Evolutionary conservation across 2,797 vertebrate species (phyloP).

Genomic region (Gallinago solitaria): DNA sequence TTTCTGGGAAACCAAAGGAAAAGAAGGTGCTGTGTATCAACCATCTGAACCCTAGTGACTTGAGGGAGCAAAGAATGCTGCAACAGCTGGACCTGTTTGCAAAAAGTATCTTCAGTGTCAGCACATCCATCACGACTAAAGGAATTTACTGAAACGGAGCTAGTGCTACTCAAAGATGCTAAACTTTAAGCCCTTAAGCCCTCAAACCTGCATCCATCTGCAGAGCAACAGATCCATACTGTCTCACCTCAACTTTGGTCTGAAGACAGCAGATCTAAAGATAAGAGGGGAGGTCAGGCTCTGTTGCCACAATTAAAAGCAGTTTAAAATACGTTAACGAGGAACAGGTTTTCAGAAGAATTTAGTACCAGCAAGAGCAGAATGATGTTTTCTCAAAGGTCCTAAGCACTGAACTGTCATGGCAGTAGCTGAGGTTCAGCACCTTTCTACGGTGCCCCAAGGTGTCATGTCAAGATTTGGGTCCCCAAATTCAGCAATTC

Average conservation of each 20-base stretch:
- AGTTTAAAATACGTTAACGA: not conserved
- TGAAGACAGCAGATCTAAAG: not conserved
- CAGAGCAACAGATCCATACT: not conserved
- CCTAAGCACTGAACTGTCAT: not conserved
- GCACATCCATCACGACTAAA: slow-evolving; percentile 1
- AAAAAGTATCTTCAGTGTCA: not conserved
- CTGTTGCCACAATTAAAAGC: not conserved
- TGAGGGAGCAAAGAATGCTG: not conserved
- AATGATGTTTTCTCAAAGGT: not conserved
- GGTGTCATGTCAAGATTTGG: not conserved
- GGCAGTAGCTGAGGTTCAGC: not conserved
- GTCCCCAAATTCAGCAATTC: not conserved
- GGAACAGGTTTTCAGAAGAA: slow-evolving; percentile 30
- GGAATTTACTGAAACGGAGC: not conserved
- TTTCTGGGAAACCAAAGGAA: not conserved
- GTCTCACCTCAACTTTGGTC: not conserved
- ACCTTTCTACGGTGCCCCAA: not conserved
- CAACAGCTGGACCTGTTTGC: not conserved
- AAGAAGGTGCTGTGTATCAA: not conserved
- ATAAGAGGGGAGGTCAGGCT: slow-evolving; percentile 7
- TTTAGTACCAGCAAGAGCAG: not conserved
- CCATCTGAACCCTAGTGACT: not conserved
- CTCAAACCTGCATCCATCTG: not conserved
- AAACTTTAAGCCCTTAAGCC: not conserved
- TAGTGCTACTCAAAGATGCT: not conserved